A percentile compares a stretch with the other conserved stretches of the same genome.
These are phyloP conservation scores for Apeira syringaria DNA, from an alignment of 2,888 invertebrate species.

Conservation along the genomic window DNA sequence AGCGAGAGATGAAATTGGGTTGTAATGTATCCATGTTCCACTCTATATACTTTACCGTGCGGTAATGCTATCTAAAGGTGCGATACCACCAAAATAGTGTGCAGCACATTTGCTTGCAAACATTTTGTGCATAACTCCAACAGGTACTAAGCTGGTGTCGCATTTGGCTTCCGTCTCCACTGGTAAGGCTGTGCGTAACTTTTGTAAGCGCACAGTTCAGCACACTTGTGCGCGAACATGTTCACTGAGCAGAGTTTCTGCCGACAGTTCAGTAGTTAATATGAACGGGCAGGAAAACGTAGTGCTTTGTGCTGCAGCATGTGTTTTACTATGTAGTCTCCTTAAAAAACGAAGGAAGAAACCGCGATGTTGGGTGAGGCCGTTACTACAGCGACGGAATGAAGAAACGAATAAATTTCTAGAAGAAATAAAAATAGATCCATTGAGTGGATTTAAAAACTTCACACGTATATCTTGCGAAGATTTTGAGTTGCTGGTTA, in stretches of 20 bases:
- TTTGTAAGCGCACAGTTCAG: neutral
- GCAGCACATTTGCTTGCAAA: neutral
- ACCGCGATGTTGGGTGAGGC: constrained; percentile 30
- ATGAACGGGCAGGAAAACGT: constrained; percentile 30
- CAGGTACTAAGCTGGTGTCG: neutral
- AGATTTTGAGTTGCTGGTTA: constrained; percentile 14
- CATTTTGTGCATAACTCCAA: neutral
- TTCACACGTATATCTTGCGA: constrained; percentile 24
- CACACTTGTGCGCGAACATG: neutral
- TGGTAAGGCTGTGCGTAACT: neutral
- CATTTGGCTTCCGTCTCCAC: neutral
- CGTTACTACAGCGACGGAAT: constrained; percentile 26
- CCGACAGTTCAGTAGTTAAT: constrained; percentile 1
- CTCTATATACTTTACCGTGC: no score
- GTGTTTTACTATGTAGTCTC: constrained; percentile 16
- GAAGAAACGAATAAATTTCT: constrained; percentile 29
- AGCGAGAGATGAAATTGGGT: no score
- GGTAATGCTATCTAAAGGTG: no score
- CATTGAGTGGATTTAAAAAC: constrained; percentile 25
- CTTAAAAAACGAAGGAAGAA: constrained; percentile 29
- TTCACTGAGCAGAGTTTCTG: neutral
- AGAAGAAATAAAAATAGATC: constrained; percentile 30
- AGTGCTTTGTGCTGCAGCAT: constrained; percentile 31
- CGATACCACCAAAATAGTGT: neutral
- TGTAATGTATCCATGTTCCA: no score